These are phyloP conservation scores for Brachyhypopomus gauderio DNA, from an alignment of 2,113 vertebrate species.

Conservation along the genomic window DNA sequence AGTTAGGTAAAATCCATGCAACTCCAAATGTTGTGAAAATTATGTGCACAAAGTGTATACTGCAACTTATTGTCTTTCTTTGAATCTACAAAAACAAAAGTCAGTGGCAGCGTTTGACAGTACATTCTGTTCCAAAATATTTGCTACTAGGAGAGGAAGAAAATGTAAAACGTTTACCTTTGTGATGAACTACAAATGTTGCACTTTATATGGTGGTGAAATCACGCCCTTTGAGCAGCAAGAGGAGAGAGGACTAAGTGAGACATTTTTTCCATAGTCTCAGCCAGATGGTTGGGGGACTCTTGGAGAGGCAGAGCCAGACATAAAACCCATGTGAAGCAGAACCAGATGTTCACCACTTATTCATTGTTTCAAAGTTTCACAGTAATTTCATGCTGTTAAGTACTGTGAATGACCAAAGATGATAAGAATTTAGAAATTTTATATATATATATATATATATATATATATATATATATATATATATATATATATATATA, in stretches of 20 bases:
- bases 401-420: too few relatives aligned
- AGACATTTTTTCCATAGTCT: conserved; percentile 64
- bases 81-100: background rate
- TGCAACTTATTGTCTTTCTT: too few relatives aligned
- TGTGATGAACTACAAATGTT: background rate
- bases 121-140: background rate
- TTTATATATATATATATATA: background rate
- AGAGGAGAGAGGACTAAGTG: conserved; percentile 64
- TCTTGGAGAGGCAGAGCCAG: conserved; percentile 39
- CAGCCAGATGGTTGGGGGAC: conserved; percentile 65
- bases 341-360: conserved; percentile 59
- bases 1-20: background rate
- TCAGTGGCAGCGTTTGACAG: background rate
- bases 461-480: background rate
- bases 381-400: background rate
- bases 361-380: background rate
- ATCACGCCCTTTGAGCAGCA: conserved; percentile 65
- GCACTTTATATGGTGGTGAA: conserved; percentile 33
- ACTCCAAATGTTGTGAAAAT: background rate
- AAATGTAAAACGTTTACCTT: background rate
- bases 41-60: too few relatives aligned
- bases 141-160: background rate
- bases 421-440: background rate
- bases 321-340: conserved; percentile 14
- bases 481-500: too few relatives aligned